phyloP scores from a whole-genome alignment of 2,797 vertebrate species.

The Typhlichthys eigenmanni region DNA sequence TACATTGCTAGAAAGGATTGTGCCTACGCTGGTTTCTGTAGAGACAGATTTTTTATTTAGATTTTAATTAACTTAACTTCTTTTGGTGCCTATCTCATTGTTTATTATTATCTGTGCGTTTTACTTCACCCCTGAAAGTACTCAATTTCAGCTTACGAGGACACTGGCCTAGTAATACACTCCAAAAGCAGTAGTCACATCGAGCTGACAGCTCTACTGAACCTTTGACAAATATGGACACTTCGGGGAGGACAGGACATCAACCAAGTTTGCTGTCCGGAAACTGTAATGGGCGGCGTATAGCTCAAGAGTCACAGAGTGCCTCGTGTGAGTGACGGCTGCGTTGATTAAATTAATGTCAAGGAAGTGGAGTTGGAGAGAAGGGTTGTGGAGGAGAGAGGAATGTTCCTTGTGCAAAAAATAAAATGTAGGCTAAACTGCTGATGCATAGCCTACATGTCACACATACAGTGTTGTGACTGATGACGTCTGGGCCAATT shows the following conservation, averaged over 20 bases:
- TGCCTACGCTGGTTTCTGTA: constrained; percentile 13
- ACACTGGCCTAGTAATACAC: constrained; percentile 21
- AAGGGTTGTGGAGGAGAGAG: not conserved
- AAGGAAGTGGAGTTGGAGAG: not conserved
- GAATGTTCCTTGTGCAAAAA: not conserved
- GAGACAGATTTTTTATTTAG: not conserved
- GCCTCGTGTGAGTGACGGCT: constrained; percentile 42
- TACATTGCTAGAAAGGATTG: not conserved
- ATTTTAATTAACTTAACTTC: constrained; percentile 6
- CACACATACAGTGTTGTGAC: no score
- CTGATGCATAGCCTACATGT: not conserved
- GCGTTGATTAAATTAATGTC: constrained; percentile 52
- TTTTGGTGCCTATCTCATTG: constrained; percentile 19
- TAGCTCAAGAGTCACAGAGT: constrained; percentile 16
- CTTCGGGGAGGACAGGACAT: constrained; percentile 19
- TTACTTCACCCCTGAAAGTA: constrained; percentile 24
- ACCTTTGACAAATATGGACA: constrained; percentile 45
- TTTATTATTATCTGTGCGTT: constrained; percentile 21
- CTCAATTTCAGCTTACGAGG: constrained; percentile 31
- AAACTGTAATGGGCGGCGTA: constrained; percentile 7
- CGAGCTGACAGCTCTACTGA: constrained; percentile 43
- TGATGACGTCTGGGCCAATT: no score
- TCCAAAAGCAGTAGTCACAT: constrained; percentile 31
- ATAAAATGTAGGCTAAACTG: no score
- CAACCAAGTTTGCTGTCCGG: constrained; percentile 15